A percentile compares a stretch with the other conserved stretches of the same genome.
phyloP scores from a whole-genome alignment of 2,113 vertebrate species.

The Murina feae region DNA sequence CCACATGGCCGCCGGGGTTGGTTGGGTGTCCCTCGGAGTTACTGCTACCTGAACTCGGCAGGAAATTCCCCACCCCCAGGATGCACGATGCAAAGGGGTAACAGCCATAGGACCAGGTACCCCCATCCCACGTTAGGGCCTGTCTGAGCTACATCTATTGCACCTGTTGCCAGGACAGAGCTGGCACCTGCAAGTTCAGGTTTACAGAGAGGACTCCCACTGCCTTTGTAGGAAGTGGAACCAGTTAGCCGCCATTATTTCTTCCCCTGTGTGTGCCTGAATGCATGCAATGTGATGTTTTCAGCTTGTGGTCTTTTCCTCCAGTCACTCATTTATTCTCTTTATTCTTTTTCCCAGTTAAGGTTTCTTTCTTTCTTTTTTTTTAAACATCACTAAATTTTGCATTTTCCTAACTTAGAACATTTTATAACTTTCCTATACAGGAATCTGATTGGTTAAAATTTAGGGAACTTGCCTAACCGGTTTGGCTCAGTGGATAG shows the following conservation, averaged over 20 bases:
- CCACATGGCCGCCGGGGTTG: rapidly evolving
- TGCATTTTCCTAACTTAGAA: background rate
- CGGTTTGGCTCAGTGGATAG: too few species aligned
- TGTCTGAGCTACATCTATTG: background rate
- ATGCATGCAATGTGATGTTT: background rate
- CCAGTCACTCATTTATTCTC: background rate
- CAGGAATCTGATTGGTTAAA: background rate
- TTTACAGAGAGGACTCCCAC: background rate
- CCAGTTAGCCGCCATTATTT: background rate
- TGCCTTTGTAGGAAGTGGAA: background rate
- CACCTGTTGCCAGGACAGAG: background rate
- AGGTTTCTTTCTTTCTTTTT: background rate
- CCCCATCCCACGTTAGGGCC: rapidly evolving
- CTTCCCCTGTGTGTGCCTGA: background rate
- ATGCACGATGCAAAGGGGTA: background rate
- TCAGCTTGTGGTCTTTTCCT: background rate
- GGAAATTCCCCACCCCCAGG: background rate
- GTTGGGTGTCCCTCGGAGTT: background rate
- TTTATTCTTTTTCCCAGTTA: background rate
- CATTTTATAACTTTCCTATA: background rate
- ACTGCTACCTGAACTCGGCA: background rate
- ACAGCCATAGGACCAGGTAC: background rate
- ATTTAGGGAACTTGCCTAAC: background rate
- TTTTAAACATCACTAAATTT: background rate
- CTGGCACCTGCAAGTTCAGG: background rate